These are phyloP conservation scores for Furnarius figulus DNA, from an alignment of 2,113 vertebrate species.

Conservation along the genomic window DNA sequence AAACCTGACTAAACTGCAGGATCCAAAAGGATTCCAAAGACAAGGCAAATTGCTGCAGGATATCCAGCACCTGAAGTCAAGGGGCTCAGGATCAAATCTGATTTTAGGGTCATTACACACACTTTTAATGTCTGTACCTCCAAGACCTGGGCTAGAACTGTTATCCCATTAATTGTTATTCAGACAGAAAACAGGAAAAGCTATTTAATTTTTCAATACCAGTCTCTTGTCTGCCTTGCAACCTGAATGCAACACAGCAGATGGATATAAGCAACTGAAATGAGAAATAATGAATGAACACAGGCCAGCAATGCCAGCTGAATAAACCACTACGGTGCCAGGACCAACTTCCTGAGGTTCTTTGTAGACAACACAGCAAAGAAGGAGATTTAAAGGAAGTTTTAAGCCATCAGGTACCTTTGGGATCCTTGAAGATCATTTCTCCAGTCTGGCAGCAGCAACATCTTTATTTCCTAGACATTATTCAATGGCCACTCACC, in stretches of 20 bases:
- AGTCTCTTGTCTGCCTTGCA: neutral
- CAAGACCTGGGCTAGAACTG: neutral
- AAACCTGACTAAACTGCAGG: neutral
- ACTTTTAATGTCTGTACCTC: neutral
- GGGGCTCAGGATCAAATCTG: neutral
- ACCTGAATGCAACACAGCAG: neutral
- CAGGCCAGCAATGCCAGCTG: neutral
- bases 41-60: neutral
- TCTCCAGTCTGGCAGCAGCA: neutral
- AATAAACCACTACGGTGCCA: neutral
- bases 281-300: neutral
- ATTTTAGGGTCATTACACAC: neutral
- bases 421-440: neutral
- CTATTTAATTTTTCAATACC: neutral
- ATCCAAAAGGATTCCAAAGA: neutral
- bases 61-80: neutral
- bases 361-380: neutral
- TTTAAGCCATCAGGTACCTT: neutral
- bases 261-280: neutral
- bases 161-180: neutral
- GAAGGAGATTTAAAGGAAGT: neutral
- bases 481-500: neutral
- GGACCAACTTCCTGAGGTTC: neutral
- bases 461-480: neutral
- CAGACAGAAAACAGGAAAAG: neutral